These are phyloP conservation scores for Zygothrica quintamaculata DNA, from an alignment of 2,888 invertebrate species.

Conservation along the genomic window DNA sequence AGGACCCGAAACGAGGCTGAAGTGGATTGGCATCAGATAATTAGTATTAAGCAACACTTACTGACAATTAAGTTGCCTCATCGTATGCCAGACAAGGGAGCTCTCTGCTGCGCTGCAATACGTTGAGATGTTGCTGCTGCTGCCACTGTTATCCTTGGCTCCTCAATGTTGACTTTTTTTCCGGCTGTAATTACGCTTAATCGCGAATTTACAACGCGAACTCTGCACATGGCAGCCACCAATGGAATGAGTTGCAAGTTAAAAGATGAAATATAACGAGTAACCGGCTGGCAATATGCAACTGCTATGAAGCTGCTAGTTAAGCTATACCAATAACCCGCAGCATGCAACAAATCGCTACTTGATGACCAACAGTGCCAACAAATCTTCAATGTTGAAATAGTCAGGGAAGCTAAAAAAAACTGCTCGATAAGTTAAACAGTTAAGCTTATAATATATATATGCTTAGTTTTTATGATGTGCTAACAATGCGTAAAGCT, in stretches of 20 bases:
- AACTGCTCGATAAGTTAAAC: slow-evolving; percentile 3
- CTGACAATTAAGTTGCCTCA: slow-evolving; percentile 76
- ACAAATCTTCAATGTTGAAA: slow-evolving; percentile 52
- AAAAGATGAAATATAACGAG: slow-evolving; percentile 3
- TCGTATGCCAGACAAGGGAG: slow-evolving; percentile 2
- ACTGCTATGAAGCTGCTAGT: too few relatives aligned
- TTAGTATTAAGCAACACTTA: slow-evolving; percentile 79
- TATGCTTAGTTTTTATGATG: slow-evolving; percentile 84
- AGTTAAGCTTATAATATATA: slow-evolving; percentile 83
- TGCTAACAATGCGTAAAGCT: slow-evolving; percentile 82
- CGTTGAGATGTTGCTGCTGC: too few relatives aligned
- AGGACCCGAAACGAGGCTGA: not conserved
- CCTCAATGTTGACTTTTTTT: slow-evolving; percentile 71
- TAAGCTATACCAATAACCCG: slow-evolving; percentile 71
- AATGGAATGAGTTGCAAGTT: not conserved
- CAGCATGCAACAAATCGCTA: slow-evolving; percentile 45
- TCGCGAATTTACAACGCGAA: slow-evolving; percentile 64
- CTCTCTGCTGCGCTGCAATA: not conserved
- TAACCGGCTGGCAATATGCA: slow-evolving; percentile 37
- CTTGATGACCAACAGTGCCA: slow-evolving; percentile 44
- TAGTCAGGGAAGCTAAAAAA: slow-evolving; percentile 1
- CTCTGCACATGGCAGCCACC: slow-evolving; percentile 48
- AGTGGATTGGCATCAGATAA: slow-evolving; percentile 65
- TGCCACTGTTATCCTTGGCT: slow-evolving; percentile 27
- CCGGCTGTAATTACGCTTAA: slow-evolving; percentile 78